These are phyloP conservation scores for Catharus bicknelli DNA, from an alignment of 2,113 vertebrate genomes.

Conservation along the genomic window DNA sequence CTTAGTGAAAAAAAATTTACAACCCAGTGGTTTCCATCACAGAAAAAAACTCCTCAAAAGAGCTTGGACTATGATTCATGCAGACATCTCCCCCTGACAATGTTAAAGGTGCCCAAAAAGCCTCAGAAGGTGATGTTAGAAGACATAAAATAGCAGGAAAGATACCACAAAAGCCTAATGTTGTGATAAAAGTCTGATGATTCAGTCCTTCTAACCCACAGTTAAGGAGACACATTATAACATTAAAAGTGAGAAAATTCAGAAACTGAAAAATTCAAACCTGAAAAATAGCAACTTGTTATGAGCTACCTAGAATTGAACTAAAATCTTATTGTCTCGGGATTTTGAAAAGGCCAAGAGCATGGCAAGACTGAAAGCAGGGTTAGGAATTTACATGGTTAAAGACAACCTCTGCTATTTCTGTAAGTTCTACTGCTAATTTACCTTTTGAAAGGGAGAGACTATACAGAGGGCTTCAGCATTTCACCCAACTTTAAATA, in stretches of 20 bases:
- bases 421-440: not conserved
- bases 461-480: not conserved
- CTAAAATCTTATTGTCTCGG: not conserved
- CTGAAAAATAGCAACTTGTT: not conserved
- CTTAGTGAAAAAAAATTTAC: not conserved
- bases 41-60: not conserved
- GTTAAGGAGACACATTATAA: not conserved
- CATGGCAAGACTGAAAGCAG: not conserved
- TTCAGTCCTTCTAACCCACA: not conserved
- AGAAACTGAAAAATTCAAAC: not conserved
- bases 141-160: not conserved
- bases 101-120: not conserved
- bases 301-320: not conserved
- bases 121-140: not conserved
- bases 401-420: not conserved
- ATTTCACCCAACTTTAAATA: not conserved
- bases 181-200: not conserved
- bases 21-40: not conserved
- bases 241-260: not conserved
- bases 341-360: not conserved
- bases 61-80: not conserved
- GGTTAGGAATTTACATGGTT: not conserved
- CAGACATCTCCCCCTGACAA: not conserved
- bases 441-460: not conserved
- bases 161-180: not conserved